phyloP scores from a whole-genome alignment of 2,797 vertebrate species.

The Aphelocoma californica region DNA sequence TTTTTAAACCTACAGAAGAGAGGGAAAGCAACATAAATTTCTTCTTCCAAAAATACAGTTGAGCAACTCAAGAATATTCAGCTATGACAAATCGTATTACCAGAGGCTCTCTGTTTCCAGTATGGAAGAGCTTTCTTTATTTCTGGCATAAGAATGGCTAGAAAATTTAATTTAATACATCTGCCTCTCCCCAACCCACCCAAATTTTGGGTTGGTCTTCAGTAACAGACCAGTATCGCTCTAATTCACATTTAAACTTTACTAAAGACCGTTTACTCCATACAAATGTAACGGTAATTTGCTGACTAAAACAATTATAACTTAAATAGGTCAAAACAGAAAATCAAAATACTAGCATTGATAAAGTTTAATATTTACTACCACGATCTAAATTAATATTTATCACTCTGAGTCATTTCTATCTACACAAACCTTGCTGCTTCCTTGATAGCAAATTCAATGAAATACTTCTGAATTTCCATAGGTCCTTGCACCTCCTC shows the following conservation, averaged over 20 bases:
- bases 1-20: constrained; percentile 91
- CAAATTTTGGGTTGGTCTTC: neutral
- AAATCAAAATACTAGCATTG: neutral
- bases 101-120: neutral
- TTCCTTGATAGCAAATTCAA: constrained; percentile 96
- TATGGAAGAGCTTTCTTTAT: neutral
- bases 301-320: neutral
- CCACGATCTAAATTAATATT: neutral
- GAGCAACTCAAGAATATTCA: neutral
- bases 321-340: neutral
- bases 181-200: neutral
- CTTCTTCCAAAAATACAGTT: neutral
- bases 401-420: rapidly evolving
- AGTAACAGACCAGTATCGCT: neutral
- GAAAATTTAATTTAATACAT: neutral
- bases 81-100: neutral
- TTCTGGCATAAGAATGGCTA: neutral
- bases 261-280: neutral
- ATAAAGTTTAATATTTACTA: neutral
- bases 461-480: constrained; percentile 90
- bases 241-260: neutral
- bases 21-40: neutral
- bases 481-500: constrained; percentile 90
- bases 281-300: neutral
- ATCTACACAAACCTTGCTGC: constrained; percentile 85